Conservation (phyloP, 1,140 invertebrate species). For the Zaprionus ornatus region DNA sequence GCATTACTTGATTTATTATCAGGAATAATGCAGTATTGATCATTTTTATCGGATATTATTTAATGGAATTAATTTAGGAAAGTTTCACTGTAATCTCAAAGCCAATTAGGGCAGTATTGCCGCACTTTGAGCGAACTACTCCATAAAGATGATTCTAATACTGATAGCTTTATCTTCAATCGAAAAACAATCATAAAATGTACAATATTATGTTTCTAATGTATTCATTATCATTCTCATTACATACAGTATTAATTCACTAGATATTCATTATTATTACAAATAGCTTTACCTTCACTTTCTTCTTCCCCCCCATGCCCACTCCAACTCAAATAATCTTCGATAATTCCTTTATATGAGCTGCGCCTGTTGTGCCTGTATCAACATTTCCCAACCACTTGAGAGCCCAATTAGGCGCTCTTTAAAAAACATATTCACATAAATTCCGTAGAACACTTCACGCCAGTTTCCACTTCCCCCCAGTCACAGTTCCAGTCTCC, state of each 20-base stretch:
- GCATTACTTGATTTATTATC: too few species aligned
- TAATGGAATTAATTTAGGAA: neutral
- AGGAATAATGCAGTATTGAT: too few species aligned
- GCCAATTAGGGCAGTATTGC: too few species aligned
- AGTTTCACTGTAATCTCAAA: neutral
- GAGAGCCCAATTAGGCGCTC: neutral
- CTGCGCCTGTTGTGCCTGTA: neutral
- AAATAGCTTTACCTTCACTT: too few species aligned
- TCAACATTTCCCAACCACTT: neutral
- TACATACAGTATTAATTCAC: too few species aligned
- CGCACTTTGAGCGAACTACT: neutral
- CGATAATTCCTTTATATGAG: neutral
- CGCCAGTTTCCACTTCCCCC: neutral
- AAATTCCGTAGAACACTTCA: neutral
- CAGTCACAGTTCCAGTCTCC: too few species aligned
- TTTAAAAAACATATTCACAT: conserved; percentile 6
- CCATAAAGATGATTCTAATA: neutral
- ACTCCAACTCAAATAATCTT: neutral
- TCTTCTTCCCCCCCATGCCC: neutral
- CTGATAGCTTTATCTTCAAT: neutral
- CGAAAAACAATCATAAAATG: neutral
- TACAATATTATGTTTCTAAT: too few species aligned
- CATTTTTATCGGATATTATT: neutral
- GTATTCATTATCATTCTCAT: too few species aligned
- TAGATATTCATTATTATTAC: too few species aligned